Percentiles rank a stretch among this genome's conserved stretches.
phyloP scores from a whole-genome alignment of 2,113 vertebrate species.

The Lycaon pictus region DNA sequence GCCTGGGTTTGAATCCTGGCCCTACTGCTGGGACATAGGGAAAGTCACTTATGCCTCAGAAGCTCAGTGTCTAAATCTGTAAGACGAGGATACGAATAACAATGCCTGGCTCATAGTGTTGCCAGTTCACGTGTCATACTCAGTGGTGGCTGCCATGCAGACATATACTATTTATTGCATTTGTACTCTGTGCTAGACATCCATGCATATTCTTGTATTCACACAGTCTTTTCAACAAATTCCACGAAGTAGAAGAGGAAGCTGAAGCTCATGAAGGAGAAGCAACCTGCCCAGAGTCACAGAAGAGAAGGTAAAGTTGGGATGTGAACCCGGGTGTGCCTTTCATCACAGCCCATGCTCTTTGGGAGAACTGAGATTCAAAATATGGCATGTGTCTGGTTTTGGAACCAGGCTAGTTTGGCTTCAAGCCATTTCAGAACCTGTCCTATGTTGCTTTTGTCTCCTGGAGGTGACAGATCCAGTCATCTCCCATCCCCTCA shows the following conservation, averaged over 20 bases:
- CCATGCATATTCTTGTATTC: neutral
- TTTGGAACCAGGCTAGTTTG: neutral
- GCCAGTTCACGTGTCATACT: neutral
- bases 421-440: neutral
- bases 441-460: neutral
- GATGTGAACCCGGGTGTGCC: neutral
- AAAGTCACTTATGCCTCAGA: neutral
- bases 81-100: neutral
- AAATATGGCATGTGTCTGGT: neutral
- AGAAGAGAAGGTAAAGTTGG: neutral
- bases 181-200: neutral
- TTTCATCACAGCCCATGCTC: neutral
- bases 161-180: neutral
- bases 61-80: neutral
- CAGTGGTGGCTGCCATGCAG: neutral
- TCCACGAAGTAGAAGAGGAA: neutral
- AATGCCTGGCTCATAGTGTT: neutral
- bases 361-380: neutral
- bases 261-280: neutral
- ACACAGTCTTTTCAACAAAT: neutral
- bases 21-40: slow-evolving; percentile 22
- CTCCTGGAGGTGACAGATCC: neutral
- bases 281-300: neutral
- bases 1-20: slow-evolving; percentile 7
- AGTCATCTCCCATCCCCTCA: neutral